Conservation (phyloP, 2,888 invertebrate genomes). For the Ramazzottius varieornatus region DNA sequence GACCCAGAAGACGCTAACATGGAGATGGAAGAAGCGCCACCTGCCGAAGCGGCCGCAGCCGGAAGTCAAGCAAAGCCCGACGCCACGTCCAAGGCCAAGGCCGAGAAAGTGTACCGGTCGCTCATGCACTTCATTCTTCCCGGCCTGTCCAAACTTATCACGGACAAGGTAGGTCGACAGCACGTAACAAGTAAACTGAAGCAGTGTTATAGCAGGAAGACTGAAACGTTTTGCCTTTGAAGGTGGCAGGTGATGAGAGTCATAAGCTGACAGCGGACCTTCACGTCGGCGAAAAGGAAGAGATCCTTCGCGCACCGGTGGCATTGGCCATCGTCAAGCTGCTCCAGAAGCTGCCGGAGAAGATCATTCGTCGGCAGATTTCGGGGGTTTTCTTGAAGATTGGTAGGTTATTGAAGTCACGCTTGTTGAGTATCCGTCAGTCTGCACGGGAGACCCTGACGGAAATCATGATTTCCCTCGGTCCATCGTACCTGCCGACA, state of each 20-base stretch:
- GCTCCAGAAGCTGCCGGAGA: constrained; percentile 51
- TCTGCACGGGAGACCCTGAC: constrained; percentile 66
- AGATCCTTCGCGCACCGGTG: constrained; percentile 64
- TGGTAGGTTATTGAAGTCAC: constrained; percentile 65
- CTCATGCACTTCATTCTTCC: neutral
- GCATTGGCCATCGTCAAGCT: constrained; percentile 73
- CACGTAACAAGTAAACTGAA: neutral
- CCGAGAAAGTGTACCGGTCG: neutral
- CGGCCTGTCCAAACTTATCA: neutral
- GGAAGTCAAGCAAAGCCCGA: neutral
- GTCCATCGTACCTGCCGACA: constrained; percentile 46
- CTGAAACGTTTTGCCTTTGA: constrained; percentile 11
- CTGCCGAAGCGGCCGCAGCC: neutral
- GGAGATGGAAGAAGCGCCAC: neutral
- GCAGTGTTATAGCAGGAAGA: neutral
- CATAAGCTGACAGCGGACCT: constrained; percentile 18
- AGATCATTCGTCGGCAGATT: constrained; percentile 32
- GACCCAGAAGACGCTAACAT: neutral
- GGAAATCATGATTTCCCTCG: constrained; percentile 58
- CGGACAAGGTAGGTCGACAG: neutral
- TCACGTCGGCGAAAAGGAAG: constrained; percentile 33
- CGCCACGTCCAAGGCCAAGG: neutral
- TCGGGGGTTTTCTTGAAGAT: constrained; percentile 32
- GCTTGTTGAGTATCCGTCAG: constrained; percentile 55
- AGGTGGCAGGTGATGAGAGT: constrained; percentile 14